Base-by-base conservation (phyloP, 2,888 invertebrate species). In the Volucella inanis region DNA sequence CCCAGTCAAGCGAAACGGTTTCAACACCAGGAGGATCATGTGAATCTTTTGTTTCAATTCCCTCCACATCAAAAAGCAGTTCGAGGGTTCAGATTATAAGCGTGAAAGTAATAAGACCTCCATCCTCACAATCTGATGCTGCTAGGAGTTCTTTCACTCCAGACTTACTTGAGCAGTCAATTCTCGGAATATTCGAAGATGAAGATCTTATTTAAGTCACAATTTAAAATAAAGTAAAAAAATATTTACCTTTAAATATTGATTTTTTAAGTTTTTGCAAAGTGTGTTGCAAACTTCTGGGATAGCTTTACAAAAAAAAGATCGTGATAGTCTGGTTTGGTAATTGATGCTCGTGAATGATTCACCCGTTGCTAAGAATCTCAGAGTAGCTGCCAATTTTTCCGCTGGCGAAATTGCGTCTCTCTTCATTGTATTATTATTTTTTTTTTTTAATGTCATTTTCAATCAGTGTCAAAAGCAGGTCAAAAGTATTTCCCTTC, bases 91-190 rank as follows among this genome's bases (percentile, higher is more conserved):
- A 50, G 65, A 52, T 39, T 65, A 39, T 6, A 62, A 47, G 45
- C 47, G 47, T 47, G 47, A 3, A 31, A 18, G 18, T 1, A 2
- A 18, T 18, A 18, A 18, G 18, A 18, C 18, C 18, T 18, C 18
- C 18, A 18, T 18, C 18, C 18, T 18, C 18, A 18, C 18, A 18
- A 47, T n/a, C n/a, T n/a, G n/a, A n/a, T n/a, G n/a, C n/a, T n/a
- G n/a, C n/a, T n/a, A n/a, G n/a, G n/a, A n/a, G 62, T 47, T 47
- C 47, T 31, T 62, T 14, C 1, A 62, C 62, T 39, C 50, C 52
- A 65, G 52, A 65, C 45, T 65, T 65, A 50, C 65, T 65, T 39
- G 65, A 67, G 22, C 52, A 67, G 18, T 18, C 18, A 18, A 18
- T 2, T 18, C 18, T 18, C 18, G 18, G 18, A 18, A 18, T 18